Evolutionary conservation across 2,888 invertebrate species (phyloP), one percentile per base, ranked within the genome.

Genomic region (Drosophila suboccidentalis): DNA sequence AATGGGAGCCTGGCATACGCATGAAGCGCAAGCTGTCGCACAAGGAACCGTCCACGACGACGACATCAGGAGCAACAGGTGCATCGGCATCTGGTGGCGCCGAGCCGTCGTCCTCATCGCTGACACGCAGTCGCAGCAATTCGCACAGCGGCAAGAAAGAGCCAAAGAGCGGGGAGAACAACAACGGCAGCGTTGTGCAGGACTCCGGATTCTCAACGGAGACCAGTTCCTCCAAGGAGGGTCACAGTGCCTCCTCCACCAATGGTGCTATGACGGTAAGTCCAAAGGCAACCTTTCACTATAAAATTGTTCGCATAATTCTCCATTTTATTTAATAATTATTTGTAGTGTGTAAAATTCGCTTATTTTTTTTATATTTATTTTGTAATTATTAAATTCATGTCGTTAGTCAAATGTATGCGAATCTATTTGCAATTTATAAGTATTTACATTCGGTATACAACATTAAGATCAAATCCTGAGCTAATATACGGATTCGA

Each of bases 161-260:
- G 94, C 95, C 92, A 93, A 95, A 94, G 91, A 94, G 94, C 85
- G 95, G 94, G 73, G 93, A 93, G 82, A 94, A 93, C 69, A 94
- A 94, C 69, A 94, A 93, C 78, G 93, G 93, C 44, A 94, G 94
- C 62, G 94, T 95, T 71, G 94, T 96, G 26, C 96, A 96, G 91
- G 97, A 97, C 93, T 97, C 97, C 53, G 97, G 97, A 61, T 97
- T 97, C 93, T 97, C 97, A 92, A 97, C 97, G 70, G 97, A 97
- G 93, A 97, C 97, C 57, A 97, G 96, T 59, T 96, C 96, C 90
- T 96, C 96, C 89, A 96, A 96, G 92, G 96, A 96, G 91, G 96
- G 96, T 75, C 96, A 96, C 90, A 95, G 95, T 91, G 94, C 95
- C 50, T 95, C 96, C 22, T 95, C 96, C 63, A 94, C 95, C 75